A percentile compares a stretch with the other conserved stretches of the same genome.
These are phyloP conservation scores for Heterodera carotae DNA, from an alignment of 1,140 invertebrate species.

Conservation along the genomic window DNA sequence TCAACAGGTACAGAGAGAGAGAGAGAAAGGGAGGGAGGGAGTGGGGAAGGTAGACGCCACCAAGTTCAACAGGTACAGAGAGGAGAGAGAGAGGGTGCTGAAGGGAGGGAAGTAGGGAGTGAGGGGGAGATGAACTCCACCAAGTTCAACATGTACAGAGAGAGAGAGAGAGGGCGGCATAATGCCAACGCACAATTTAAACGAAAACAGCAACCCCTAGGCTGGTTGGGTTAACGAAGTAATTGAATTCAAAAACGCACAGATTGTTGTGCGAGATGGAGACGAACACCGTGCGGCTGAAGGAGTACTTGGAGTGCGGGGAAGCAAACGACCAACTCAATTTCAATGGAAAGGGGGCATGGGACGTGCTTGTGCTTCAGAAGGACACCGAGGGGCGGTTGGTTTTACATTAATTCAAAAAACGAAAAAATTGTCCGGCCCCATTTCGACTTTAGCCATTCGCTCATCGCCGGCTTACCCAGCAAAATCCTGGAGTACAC, in stretches of 20 bases:
- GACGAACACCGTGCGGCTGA: constrained; percentile 82
- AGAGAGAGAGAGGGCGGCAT: no score
- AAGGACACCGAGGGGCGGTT: constrained; percentile 11
- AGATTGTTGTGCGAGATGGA: constrained; percentile 76
- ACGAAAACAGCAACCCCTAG: no score
- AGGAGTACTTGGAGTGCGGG: constrained; percentile 72
- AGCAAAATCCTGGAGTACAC: constrained; percentile 30
- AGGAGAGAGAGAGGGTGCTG: no score
- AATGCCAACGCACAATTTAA: no score
- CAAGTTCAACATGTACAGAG: constrained; percentile 76
- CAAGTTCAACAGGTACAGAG: constrained; percentile 76
- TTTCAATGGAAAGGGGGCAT: constrained; percentile 67
- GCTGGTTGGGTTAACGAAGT: no score
- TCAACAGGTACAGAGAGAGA: constrained; percentile 72
- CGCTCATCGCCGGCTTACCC: constrained; percentile 84
- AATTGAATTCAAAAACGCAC: no score
- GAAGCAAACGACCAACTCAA: background rate
- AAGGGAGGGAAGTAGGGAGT: constrained; percentile 3
- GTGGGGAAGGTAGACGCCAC: constrained; percentile 83
- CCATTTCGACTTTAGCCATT: constrained; percentile 76
- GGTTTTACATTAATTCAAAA: no score
- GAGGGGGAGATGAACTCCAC: constrained; percentile 77
- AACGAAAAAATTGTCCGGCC: no score
- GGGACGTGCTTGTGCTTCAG: constrained; percentile 81
- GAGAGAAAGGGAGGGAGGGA: background rate